Percentiles rank a stretch among this genome's conserved stretches.
Conservation (phyloP, 2,888 invertebrate genomes). For the Eledone cirrhosa region DNA sequence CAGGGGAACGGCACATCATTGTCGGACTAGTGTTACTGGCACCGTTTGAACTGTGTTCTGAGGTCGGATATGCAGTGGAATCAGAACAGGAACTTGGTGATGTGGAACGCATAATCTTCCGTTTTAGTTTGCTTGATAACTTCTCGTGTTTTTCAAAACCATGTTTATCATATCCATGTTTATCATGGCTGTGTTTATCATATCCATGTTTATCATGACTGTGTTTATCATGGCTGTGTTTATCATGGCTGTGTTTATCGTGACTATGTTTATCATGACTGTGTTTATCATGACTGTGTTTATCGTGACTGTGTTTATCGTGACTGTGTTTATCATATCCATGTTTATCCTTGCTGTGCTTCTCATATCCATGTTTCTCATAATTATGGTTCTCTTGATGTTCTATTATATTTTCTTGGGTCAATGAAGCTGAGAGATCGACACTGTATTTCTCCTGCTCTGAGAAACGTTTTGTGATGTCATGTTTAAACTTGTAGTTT, state of each 20-base stretch:
- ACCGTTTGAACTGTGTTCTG: constrained; percentile 41
- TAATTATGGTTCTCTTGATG: background rate
- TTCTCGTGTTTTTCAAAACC: constrained; percentile 14
- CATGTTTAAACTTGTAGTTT: constrained; percentile 90
- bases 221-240: background rate
- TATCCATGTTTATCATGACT: background rate
- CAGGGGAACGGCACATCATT: constrained; percentile 20
- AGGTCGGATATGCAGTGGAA: constrained; percentile 41
- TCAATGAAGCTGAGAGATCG: background rate
- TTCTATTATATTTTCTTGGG: background rate
- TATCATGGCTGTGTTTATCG: background rate
- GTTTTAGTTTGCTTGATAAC: constrained; percentile 20
- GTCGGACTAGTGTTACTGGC: constrained; percentile 32
- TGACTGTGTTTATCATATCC: background rate
- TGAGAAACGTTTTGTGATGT: constrained; percentile 86
- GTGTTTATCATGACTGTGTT: background rate
- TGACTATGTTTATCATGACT: background rate
- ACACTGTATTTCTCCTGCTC: constrained; percentile 57
- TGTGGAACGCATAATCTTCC: background rate
- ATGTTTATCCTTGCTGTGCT: background rate
- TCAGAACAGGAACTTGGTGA: constrained; percentile 37
- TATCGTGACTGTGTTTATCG: background rate
- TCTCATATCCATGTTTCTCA: background rate
- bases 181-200: background rate
- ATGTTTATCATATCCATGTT: background rate